These are phyloP conservation scores for Schizaphis graminum DNA, from an alignment of 2,888 invertebrate species.

Conservation along the genomic window DNA sequence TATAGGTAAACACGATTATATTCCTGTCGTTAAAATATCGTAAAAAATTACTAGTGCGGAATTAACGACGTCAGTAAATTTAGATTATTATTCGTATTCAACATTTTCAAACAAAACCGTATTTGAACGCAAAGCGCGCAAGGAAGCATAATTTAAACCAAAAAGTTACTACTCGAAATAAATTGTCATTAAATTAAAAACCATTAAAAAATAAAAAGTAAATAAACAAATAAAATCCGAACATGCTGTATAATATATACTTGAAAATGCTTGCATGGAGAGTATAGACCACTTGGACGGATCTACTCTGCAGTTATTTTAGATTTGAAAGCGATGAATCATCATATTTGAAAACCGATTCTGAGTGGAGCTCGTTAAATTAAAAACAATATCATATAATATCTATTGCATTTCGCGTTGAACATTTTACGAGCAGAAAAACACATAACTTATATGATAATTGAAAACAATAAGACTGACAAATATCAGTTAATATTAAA, in stretches of 20 bases:
- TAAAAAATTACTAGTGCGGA: constrained; percentile 45
- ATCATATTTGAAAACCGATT: constrained; percentile 40
- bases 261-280: not conserved
- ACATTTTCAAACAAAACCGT: constrained; percentile 6
- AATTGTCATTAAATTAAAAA: constrained; percentile 25
- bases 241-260: not conserved
- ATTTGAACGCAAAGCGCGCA: not conserved
- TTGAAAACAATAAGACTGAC: not conserved
- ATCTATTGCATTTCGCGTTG: not conserved
- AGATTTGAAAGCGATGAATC: constrained; percentile 37
- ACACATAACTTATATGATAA: not conserved
- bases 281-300: constrained; percentile 34
- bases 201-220: not conserved
- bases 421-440: not conserved
- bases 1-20: constrained; percentile 46
- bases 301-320: constrained; percentile 16
- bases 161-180: not conserved
- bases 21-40: constrained; percentile 55
- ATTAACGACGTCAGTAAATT: constrained; percentile 57
- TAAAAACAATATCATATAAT: constrained; percentile 25
- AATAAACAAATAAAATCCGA: constrained; percentile 18
- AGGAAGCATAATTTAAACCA: not conserved
- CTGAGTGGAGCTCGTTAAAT: constrained; percentile 20
- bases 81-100: constrained; percentile 37
- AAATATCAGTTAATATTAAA: not conserved